Conservation (phyloP, 2,797 vertebrate species). For the Mormyrus hasselquistii region DNA sequence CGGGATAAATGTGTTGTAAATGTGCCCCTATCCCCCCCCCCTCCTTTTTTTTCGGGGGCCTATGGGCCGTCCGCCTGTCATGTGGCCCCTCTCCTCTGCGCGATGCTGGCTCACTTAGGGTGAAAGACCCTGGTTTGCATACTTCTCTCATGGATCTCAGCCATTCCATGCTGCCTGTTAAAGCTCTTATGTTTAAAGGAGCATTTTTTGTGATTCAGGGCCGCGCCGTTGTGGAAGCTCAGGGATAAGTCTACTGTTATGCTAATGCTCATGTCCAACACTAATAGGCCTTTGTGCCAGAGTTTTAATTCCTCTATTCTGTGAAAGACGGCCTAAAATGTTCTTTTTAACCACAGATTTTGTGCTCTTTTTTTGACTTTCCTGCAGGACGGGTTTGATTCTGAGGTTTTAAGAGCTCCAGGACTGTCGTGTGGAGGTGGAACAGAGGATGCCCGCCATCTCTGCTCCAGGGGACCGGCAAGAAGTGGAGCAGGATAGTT, state of each 20-base stretch:
- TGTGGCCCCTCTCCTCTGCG: slow-evolving; percentile 53
- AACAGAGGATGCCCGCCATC: not conserved
- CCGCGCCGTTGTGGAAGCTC: slow-evolving; percentile 63
- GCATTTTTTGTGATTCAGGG: slow-evolving; percentile 54
- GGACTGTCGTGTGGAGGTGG: slow-evolving; percentile 34
- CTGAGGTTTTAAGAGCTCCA: slow-evolving; percentile 55
- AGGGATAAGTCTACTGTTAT: slow-evolving; percentile 75
- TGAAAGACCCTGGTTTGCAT: slow-evolving; percentile 66
- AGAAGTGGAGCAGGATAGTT: not conserved
- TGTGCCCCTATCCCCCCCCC: not conserved
- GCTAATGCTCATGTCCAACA: slow-evolving; percentile 69
- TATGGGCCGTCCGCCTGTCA: slow-evolving; percentile 24
- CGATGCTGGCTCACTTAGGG: slow-evolving; percentile 53
- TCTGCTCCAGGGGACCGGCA: not conserved
- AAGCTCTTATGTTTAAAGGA: slow-evolving; percentile 57
- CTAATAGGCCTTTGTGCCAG: slow-evolving; percentile 73
- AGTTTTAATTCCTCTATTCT: slow-evolving; percentile 68
- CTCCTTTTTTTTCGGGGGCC: slow-evolving; percentile 25
- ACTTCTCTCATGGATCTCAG: slow-evolving; percentile 39
- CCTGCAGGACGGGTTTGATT: slow-evolving; percentile 70
- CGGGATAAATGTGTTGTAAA: not conserved
- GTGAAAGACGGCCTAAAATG: slow-evolving; percentile 66
- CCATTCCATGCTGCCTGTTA: slow-evolving; percentile 51
- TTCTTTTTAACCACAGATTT: slow-evolving; percentile 43
- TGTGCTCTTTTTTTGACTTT: slow-evolving; percentile 51